Evolutionary conservation across 2,113 vertebrate species (phyloP).

Genomic region (Podarcis raffonei): DNA sequence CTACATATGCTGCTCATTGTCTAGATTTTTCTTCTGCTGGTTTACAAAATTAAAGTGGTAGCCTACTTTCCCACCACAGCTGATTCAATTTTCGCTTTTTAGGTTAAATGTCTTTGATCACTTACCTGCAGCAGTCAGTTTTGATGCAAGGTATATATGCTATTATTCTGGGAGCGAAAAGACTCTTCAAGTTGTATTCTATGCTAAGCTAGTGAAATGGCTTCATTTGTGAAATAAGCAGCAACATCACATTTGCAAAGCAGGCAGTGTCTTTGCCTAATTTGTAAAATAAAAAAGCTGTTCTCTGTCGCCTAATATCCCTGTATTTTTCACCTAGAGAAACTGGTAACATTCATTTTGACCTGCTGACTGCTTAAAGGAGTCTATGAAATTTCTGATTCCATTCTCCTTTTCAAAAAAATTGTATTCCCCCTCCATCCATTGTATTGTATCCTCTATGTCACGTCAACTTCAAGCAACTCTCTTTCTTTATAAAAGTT

Average conservation of each 20-base stretch:
- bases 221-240: neutral
- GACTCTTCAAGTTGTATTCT: neutral
- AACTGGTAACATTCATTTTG: neutral
- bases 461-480: too few species aligned
- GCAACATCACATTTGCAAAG: neutral
- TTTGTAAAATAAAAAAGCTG: neutral
- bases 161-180: neutral
- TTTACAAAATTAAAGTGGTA: slow-evolving; percentile 2
- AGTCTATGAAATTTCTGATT: neutral
- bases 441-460: too few species aligned
- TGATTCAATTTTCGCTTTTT: slow-evolving; percentile 40
- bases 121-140: slow-evolving; percentile 12
- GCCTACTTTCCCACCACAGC: slow-evolving; percentile 4
- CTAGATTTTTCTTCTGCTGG: slow-evolving; percentile 42
- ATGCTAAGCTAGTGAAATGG: neutral
- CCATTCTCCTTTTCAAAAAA: too few species aligned
- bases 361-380: neutral
- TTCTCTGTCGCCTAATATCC: neutral
- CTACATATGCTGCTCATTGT: slow-evolving; percentile 30
- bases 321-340: neutral
- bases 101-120: neutral
- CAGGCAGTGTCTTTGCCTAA: neutral
- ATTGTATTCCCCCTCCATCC: neutral
- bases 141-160: slow-evolving; percentile 6
- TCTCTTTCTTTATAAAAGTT: neutral